Percentiles rank a stretch among this genome's conserved stretches.
Conservation (phyloP, 2,113 vertebrate species). For the Spea bombifrons region DNA sequence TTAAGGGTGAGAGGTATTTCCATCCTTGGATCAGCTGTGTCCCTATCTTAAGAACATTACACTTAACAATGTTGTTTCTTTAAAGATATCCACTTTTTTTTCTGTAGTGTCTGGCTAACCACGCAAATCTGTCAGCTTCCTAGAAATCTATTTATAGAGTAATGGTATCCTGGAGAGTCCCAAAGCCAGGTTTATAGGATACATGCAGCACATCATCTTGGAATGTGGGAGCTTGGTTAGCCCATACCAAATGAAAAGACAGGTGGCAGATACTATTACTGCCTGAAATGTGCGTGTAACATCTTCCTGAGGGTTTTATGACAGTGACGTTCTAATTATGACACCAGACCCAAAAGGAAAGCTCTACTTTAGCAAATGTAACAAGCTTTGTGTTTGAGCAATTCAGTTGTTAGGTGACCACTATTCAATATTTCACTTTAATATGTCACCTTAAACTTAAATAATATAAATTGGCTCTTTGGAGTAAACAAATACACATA, state of each 20-base stretch:
- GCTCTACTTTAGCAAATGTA: not conserved
- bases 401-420: not conserved
- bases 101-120: conserved; percentile 10
- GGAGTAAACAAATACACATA: too few relatives aligned
- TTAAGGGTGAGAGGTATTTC: not conserved
- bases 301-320: conserved; percentile 31
- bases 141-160: conserved; percentile 38
- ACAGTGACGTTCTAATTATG: conserved; percentile 29
- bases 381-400: not conserved
- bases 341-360: not conserved
- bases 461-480: too few relatives aligned
- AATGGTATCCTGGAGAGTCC: conserved; percentile 45
- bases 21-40: not conserved
- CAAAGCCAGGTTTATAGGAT: conserved; percentile 33
- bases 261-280: conserved; percentile 37
- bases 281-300: conserved; percentile 31
- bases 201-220: conserved; percentile 38
- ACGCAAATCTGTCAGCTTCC: conserved; percentile 35
- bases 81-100: not conserved
- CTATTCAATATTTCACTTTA: not conserved
- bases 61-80: not conserved
- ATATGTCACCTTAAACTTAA: not conserved
- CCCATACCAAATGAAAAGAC: conserved; percentile 29
- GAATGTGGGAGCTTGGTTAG: conserved; percentile 36
- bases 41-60: not conserved